A percentile compares a stretch with the other conserved stretches of the same genome.
These are phyloP conservation scores for Drosophila lutescens DNA, from an alignment of 2,888 invertebrate species.

Conservation along the genomic window DNA sequence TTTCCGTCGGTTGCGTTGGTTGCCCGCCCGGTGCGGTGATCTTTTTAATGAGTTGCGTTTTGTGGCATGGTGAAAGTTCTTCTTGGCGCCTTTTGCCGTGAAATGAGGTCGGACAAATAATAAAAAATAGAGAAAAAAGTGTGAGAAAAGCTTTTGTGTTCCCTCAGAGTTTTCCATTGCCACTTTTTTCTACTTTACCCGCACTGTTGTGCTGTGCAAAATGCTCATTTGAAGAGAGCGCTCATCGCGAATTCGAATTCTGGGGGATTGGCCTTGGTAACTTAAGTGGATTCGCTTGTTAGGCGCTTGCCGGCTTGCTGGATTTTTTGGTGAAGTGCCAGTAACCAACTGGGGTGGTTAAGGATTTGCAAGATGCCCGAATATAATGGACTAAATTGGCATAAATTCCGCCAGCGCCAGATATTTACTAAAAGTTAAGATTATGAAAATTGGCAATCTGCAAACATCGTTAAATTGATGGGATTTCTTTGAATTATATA, in stretches of 20 bases:
- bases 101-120: constrained; percentile 61
- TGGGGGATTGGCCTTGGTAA: constrained; percentile 61
- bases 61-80: constrained; percentile 69
- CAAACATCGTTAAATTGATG: not conserved
- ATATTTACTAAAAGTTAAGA: constrained; percentile 20
- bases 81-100: constrained; percentile 59
- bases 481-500: not conserved
- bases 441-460: constrained; percentile 20
- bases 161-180: constrained; percentile 28
- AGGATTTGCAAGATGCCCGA: constrained; percentile 24
- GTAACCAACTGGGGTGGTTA: constrained; percentile 26
- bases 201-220: constrained; percentile 20
- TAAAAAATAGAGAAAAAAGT: constrained; percentile 19
- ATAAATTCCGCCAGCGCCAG: constrained; percentile 14
- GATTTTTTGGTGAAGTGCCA: constrained; percentile 28
- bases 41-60: constrained; percentile 77
- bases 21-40: constrained; percentile 58
- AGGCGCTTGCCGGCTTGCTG: constrained; percentile 37
- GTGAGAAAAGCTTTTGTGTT: constrained; percentile 57
- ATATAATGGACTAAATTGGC: constrained; percentile 38
- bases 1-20: constrained; percentile 33
- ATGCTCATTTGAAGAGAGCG: constrained; percentile 32
- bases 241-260: constrained; percentile 42
- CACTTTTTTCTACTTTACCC: constrained; percentile 8
- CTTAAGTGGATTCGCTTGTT: constrained; percentile 57